These are phyloP conservation scores for Eristalis tenax DNA, from an alignment of 2,888 invertebrate genomes.

Conservation along the genomic window DNA sequence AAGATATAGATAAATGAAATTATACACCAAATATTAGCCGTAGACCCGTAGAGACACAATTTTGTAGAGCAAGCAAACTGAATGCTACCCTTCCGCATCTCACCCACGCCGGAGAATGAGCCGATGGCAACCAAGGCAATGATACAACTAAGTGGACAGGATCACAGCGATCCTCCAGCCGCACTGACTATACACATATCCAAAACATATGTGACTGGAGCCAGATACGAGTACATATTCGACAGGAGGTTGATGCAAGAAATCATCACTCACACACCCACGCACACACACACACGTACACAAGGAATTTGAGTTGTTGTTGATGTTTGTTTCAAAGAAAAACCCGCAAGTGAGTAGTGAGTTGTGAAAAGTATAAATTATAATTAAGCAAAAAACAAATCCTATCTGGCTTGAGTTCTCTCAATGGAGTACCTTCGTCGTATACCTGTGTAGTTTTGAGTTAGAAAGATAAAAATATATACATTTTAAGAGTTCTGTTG, in stretches of 20 bases:
- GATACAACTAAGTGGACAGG: constrained; percentile 14
- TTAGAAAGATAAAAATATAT: constrained; percentile 15
- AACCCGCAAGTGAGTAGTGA: not conserved
- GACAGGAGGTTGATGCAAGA: not conserved
- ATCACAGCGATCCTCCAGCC: constrained; percentile 19
- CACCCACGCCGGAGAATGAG: constrained; percentile 3
- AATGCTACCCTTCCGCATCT: constrained; percentile 36
- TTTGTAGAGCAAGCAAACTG: constrained; percentile 39
- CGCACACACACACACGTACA: not conserved
- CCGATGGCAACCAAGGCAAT: not conserved
- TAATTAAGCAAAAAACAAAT: constrained; percentile 7
- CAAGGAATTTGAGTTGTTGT: constrained; percentile 12
- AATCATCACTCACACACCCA: not conserved
- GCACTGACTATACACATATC: constrained; percentile 65
- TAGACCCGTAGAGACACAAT: constrained; percentile 51
- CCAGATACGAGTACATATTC: constrained; percentile 46
- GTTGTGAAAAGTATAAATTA: constrained; percentile 20
- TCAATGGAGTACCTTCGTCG: constrained; percentile 69
- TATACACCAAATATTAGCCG: constrained; percentile 45
- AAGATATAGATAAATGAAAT: constrained; percentile 29
- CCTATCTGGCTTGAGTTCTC: constrained; percentile 65
- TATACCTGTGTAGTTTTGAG: constrained; percentile 66
- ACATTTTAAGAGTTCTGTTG: not conserved
- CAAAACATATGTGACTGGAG: constrained; percentile 70
- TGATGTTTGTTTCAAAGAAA: constrained; percentile 25